Percentiles rank a stretch among this genome's conserved stretches.
Conservation (phyloP, 2,797 vertebrate genomes). For the Salmo trutta region DNA sequence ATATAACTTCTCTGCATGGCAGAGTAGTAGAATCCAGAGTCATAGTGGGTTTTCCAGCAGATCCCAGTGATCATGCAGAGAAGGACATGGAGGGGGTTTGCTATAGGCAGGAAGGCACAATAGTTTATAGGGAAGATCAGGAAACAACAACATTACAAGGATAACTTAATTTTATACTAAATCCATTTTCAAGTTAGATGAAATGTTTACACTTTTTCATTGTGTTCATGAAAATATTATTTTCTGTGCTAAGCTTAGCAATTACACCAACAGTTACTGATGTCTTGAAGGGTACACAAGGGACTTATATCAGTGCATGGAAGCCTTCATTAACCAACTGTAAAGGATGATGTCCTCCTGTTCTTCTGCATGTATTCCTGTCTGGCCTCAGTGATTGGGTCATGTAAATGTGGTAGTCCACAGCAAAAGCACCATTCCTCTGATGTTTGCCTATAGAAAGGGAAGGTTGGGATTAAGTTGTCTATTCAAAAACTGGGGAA, state of each 20-base stretch:
- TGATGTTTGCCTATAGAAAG: not conserved
- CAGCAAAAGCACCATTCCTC: not conserved
- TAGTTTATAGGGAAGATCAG: not conserved
- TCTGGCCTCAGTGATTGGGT: conserved; percentile 41
- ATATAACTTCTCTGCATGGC: conserved; percentile 1
- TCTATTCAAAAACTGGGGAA: not conserved
- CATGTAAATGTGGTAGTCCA: conserved; percentile 28
- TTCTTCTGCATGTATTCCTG: conserved; percentile 16
- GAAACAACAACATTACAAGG: not conserved
- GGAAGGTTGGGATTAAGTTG: not conserved
- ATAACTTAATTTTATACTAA: not conserved
- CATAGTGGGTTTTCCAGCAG: conserved; percentile 4
- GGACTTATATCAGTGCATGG: not conserved
- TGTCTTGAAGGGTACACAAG: conserved; percentile 35
- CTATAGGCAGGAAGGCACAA: not conserved
- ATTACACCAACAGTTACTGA: conserved; percentile 12
- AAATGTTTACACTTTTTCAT: not conserved
- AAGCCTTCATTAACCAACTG: too few relatives aligned
- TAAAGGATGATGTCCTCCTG: not conserved
- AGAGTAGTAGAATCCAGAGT: not conserved
- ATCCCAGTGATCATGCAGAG: conserved; percentile 1
- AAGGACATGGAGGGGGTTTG: conserved; percentile 13
- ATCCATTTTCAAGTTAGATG: not conserved
- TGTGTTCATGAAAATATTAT: not conserved
- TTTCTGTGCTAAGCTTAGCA: conserved; percentile 7